Percentiles rank a stretch among this genome's conserved stretches.
These are phyloP conservation scores for Hemitrygon akajei DNA, from an alignment of 2,797 vertebrate species.

Conservation along the genomic window DNA sequence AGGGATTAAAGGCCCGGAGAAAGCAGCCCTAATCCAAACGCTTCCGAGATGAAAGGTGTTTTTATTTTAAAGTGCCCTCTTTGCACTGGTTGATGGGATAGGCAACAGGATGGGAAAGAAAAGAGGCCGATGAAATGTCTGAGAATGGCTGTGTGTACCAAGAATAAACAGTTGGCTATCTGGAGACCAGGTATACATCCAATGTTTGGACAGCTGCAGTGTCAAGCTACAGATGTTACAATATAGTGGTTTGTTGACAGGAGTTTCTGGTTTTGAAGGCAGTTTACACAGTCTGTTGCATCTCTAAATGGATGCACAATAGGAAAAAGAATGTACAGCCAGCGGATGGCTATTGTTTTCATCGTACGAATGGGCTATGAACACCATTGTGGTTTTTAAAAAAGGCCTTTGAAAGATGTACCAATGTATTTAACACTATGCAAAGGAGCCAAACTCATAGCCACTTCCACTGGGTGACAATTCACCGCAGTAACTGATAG, in stretches of 20 bases:
- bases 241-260: conserved; percentile 46
- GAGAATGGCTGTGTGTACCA: conserved; percentile 64
- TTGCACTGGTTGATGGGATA: conserved; percentile 45
- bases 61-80: neutral
- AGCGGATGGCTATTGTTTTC: neutral
- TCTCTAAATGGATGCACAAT: neutral
- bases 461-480: too few relatives aligned
- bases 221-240: conserved; percentile 66
- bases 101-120: conserved; percentile 53
- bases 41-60: neutral
- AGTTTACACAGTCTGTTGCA: conserved; percentile 47
- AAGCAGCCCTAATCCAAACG: neutral
- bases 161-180: conserved; percentile 73
- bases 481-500: neutral
- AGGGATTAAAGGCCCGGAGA: too few relatives aligned
- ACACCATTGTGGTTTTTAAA: neutral
- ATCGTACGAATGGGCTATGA: neutral
- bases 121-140: conserved; percentile 58
- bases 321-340: neutral
- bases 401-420: neutral
- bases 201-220: conserved; percentile 90
- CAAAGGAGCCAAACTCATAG: neutral
- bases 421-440: neutral
- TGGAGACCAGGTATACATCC: conserved; percentile 68
- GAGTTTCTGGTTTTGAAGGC: conserved; percentile 50